These are phyloP conservation scores for Callorhinus ursinus DNA, from an alignment of 2,113 vertebrate genomes.

Conservation along the genomic window DNA sequence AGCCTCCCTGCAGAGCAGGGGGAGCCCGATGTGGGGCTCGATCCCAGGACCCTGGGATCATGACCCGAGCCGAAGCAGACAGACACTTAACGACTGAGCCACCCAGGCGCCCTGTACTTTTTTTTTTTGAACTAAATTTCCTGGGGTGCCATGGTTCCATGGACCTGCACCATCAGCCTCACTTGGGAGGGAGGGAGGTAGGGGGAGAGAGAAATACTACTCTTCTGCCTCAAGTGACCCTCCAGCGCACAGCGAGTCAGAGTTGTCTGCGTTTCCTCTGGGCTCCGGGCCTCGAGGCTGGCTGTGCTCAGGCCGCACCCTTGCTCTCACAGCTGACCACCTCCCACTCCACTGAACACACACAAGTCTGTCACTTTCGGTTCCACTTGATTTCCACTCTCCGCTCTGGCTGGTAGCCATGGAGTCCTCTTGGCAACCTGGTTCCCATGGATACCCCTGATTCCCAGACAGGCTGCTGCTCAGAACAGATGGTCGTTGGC, in stretches of 20 bases:
- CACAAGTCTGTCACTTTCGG: background rate
- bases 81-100: no score
- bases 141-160: no score
- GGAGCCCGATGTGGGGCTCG: no score
- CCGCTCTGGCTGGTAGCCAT: constrained; percentile 66
- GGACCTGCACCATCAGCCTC: no score
- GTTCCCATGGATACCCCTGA: constrained; percentile 78
- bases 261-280: background rate
- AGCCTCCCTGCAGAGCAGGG: no score
- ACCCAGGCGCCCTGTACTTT: no score
- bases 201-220: background rate
- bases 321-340: constrained; percentile 13
- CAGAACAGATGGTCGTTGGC: background rate
- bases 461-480: constrained; percentile 56
- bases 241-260: background rate
- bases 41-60: no score
- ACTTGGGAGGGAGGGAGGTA: background rate
- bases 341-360: background rate
- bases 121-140: no score
- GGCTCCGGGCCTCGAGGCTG: rapidly evolving
- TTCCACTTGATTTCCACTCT: constrained; percentile 63
- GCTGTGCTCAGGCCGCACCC: background rate
- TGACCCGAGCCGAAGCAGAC: no score
- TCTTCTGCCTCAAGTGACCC: background rate
- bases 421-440: constrained; percentile 63